A percentile compares a stretch with the other conserved stretches of the same genome.
phyloP scores from a whole-genome alignment of 2,888 invertebrate species.

The Harpagoxenus sublaevis region DNA sequence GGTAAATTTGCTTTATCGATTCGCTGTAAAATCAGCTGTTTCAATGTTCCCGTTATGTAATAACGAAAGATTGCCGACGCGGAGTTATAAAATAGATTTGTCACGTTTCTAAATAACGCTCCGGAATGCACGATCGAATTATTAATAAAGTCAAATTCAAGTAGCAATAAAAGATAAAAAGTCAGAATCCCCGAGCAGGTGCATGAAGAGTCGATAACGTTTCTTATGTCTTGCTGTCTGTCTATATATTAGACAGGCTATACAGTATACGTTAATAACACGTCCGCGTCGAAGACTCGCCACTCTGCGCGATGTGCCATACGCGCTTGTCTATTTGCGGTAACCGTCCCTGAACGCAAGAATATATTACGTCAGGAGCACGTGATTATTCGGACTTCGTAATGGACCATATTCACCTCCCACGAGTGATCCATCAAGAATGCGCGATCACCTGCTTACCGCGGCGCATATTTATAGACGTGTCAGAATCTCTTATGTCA shows the following conservation, averaged over 20 bases:
- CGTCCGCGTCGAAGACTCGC: conserved; percentile 56
- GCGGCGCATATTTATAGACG: conserved; percentile 26
- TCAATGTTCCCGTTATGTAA: background rate
- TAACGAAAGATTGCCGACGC: background rate
- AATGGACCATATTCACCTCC: conserved; percentile 72
- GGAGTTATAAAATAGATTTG: background rate
- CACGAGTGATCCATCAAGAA: conserved; percentile 55
- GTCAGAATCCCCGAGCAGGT: background rate
- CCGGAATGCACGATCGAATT: background rate
- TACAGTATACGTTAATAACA: conserved; percentile 25
- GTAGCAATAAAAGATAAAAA: background rate
- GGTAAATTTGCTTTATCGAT: background rate
- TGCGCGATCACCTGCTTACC: conserved; percentile 51
- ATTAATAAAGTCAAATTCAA: background rate
- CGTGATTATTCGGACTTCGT: conserved; percentile 61
- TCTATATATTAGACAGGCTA: conserved; percentile 1
- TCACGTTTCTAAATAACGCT: background rate
- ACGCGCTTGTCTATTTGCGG: conserved; percentile 70
- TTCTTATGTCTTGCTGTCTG: background rate
- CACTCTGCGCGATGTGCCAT: conserved; percentile 40
- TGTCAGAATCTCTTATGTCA: background rate
- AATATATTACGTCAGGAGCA: conserved; percentile 64
- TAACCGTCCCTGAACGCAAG: conserved; percentile 67
- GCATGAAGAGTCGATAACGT: background rate
- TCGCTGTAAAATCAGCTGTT: background rate